These are phyloP conservation scores for Helarctos malayanus DNA, from an alignment of 2,797 vertebrate genomes.

Conservation along the genomic window DNA sequence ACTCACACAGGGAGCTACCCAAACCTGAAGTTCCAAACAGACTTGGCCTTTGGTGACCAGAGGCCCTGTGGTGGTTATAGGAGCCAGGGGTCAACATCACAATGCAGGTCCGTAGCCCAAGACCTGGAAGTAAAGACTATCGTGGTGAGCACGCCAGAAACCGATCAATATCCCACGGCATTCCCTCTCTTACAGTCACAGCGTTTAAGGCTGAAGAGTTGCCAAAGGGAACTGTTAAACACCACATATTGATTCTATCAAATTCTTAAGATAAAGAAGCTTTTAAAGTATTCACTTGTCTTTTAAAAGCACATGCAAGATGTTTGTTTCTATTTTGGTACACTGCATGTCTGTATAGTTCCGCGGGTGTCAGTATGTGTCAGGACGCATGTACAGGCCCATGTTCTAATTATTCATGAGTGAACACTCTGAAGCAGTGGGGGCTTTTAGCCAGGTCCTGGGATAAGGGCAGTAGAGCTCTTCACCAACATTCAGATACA, in stretches of 20 bases:
- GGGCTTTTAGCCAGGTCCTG: constrained; percentile 1
- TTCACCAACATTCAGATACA: not conserved
- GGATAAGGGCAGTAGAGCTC: constrained; percentile 27
- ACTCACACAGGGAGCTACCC: not conserved
- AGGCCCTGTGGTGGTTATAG: not conserved
- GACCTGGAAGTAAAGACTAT: constrained; percentile 23
- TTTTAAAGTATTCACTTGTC: constrained; percentile 53
- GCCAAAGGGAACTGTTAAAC: constrained; percentile 36
- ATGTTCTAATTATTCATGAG: constrained; percentile 64
- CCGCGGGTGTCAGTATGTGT: not conserved
- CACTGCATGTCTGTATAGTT: not conserved
- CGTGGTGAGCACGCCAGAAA: not conserved
- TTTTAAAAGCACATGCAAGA: constrained; percentile 52
- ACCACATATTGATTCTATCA: constrained; percentile 25
- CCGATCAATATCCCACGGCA: too few species aligned
- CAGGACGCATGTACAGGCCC: constrained; percentile 1
- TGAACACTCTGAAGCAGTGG: not conserved
- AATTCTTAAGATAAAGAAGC: constrained; percentile 45
- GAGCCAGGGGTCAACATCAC: not conserved
- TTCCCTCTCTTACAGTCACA: constrained; percentile 9
- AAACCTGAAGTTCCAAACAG: not conserved
- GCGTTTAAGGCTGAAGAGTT: constrained; percentile 26
- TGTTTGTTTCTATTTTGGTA: constrained; percentile 62
- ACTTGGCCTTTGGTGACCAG: constrained; percentile 6
- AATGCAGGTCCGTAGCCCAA: not conserved